These are phyloP conservation scores for Drosophila rellima DNA, from an alignment of 2,888 invertebrate genomes.

Conservation along the genomic window DNA sequence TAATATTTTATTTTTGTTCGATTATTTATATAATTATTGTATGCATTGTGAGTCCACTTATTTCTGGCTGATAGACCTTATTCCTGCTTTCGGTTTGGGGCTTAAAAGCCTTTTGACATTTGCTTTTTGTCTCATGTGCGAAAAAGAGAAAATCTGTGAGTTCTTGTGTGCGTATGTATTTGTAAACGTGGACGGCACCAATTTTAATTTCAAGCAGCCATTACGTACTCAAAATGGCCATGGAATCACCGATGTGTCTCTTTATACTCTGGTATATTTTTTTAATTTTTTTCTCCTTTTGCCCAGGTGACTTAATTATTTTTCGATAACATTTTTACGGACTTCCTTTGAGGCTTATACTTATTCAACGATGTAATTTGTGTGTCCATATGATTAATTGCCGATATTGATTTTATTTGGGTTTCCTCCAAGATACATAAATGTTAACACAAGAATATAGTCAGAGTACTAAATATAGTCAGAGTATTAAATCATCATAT, in stretches of 20 bases:
- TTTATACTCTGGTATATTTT: not conserved
- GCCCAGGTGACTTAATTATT: constrained; percentile 13
- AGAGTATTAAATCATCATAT: not conserved
- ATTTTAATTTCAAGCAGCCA: constrained; percentile 70
- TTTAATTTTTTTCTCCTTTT: constrained; percentile 30
- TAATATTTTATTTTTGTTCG: not conserved
- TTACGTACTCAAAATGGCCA: constrained; percentile 64
- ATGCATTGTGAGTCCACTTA: not conserved
- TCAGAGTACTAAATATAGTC: no score
- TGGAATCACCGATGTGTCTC: constrained; percentile 36
- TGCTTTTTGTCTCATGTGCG: constrained; percentile 8
- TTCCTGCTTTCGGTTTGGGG: not conserved
- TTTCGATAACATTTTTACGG: constrained; percentile 4
- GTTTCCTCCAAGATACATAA: not conserved
- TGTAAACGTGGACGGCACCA: constrained; percentile 35
- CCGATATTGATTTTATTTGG: not conserved
- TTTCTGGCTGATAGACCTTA: constrained; percentile 11
- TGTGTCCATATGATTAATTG: not conserved
- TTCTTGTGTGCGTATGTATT: constrained; percentile 4
- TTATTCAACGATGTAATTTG: not conserved
- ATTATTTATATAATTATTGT: not conserved
- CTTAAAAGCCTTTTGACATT: constrained; percentile 40
- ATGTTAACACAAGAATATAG: not conserved
- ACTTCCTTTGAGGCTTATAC: constrained; percentile 1
- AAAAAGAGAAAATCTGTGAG: not conserved